Conservation (phyloP, 2,113 vertebrate genomes). For the Crotalus horridus region DNA sequence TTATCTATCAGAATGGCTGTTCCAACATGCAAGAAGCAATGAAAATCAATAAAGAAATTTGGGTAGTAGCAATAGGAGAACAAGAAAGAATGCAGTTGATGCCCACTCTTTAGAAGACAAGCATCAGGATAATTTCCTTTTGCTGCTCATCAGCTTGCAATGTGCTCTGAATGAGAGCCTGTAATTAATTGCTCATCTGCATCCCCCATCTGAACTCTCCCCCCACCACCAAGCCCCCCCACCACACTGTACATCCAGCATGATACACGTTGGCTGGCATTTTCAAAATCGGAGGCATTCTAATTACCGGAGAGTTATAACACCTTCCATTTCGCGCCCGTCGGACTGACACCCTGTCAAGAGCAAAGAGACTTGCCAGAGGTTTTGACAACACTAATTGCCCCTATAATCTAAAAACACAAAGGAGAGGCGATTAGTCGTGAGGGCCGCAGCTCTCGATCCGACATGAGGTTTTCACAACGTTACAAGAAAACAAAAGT, state of each 20-base stretch:
- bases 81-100: background rate
- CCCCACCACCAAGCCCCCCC: conserved; percentile 44
- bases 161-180: conserved; percentile 65
- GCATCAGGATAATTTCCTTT: conserved; percentile 52
- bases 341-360: conserved; percentile 72
- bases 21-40: background rate
- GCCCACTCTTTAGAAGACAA: conserved; percentile 19
- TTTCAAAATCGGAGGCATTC: conserved; percentile 69
- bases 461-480: conserved; percentile 72
- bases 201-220: conserved; percentile 21
- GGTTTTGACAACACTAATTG: conserved; percentile 75
- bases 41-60: conserved; percentile 30
- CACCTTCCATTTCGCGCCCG: conserved; percentile 71
- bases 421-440: conserved; percentile 73
- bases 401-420: conserved; percentile 74
- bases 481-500: conserved; percentile 72
- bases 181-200: conserved; percentile 63
- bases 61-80: background rate
- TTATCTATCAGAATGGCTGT: conserved; percentile 18
- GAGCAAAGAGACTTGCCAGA: conserved; percentile 73
- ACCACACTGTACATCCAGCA: conserved; percentile 30
- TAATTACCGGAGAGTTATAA: conserved; percentile 72
- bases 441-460: conserved; percentile 70
- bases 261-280: conserved; percentile 61
- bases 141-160: conserved; percentile 60